Conservation (phyloP, 2,888 invertebrate species). For the Agrypnus murinus region DNA sequence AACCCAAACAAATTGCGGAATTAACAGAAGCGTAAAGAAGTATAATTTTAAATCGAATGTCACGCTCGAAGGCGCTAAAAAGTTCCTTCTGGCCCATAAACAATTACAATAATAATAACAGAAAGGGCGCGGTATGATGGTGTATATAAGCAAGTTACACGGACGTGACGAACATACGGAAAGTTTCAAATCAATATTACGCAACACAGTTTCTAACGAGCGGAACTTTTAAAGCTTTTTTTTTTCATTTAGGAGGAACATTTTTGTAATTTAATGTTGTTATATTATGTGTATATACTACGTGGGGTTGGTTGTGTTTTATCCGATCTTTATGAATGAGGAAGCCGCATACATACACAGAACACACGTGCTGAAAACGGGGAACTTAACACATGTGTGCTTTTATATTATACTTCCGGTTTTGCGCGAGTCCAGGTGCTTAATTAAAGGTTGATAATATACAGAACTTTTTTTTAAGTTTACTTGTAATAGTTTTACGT, state of each 20-base stretch:
- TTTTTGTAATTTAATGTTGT: conserved; percentile 4
- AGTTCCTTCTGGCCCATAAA: conserved; percentile 32
- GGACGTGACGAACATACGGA: conserved; percentile 37
- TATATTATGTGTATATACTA: no score
- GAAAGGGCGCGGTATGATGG: conserved; percentile 16
- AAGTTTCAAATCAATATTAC: conserved; percentile 28
- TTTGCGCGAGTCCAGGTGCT: conserved; percentile 25
- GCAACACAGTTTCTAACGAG: conserved; percentile 30
- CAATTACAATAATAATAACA: conserved; percentile 27
- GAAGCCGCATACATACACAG: conserved; percentile 4
- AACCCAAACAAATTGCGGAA: conserved; percentile 11
- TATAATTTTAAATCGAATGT: conserved; percentile 29
- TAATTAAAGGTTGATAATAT: conserved; percentile 23
- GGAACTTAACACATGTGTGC: conserved; percentile 32
- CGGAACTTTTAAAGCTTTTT: conserved; percentile 14
- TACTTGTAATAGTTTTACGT: no score
- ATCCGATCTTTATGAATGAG: conserved; percentile 39
- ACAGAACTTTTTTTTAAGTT: no score
- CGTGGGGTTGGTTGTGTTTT: background rate
- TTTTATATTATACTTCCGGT: conserved; percentile 30
- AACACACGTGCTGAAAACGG: conserved; percentile 29
- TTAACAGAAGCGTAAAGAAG: conserved; percentile 14
- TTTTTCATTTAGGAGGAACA: background rate
- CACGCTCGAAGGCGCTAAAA: conserved; percentile 32
- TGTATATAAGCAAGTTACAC: conserved; percentile 32